Percentiles rank a stretch among this genome's conserved stretches.
phyloP scores from a whole-genome alignment of 2,797 vertebrate species.

The Menidia menidia region DNA sequence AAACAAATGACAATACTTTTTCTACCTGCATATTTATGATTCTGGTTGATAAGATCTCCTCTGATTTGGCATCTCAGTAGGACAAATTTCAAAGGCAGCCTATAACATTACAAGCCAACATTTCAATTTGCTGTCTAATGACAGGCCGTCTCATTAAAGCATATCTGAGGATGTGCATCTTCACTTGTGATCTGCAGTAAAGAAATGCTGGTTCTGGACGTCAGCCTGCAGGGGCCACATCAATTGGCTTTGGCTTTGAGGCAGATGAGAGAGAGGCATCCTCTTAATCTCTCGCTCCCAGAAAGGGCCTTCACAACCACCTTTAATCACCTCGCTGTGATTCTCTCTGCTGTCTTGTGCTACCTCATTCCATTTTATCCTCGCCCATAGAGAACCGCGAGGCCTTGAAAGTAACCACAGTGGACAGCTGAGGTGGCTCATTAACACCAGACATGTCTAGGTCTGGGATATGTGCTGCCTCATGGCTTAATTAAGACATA shows the following conservation, averaged over 20 bases:
- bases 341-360: conserved; percentile 67
- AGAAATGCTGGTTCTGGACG: conserved; percentile 51
- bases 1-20: conserved; percentile 25
- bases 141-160: conserved; percentile 68
- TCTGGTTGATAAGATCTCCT: conserved; percentile 26
- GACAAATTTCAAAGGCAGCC: conserved; percentile 55
- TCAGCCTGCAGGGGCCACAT: conserved; percentile 61
- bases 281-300: conserved; percentile 75
- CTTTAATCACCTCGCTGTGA: conserved; percentile 75
- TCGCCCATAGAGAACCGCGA: conserved; percentile 57
- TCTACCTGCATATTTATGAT: conserved; percentile 46
- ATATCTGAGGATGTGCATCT: conserved; percentile 66
- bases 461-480: conserved; percentile 51
- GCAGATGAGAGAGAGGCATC: conserved; percentile 72
- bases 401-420: conserved; percentile 67
- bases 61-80: conserved; percentile 45
- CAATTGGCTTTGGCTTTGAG: conserved; percentile 73
- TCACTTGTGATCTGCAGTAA: conserved; percentile 55
- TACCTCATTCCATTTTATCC: conserved; percentile 63
- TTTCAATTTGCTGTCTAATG: conserved; percentile 70
- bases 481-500: conserved; percentile 58
- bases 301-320: conserved; percentile 64
- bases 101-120: conserved; percentile 54
- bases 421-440: conserved; percentile 64
- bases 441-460: conserved; percentile 59